Base-by-base conservation (phyloP, 2,888 invertebrate species). In the Stenichneumon culpator region DNA sequence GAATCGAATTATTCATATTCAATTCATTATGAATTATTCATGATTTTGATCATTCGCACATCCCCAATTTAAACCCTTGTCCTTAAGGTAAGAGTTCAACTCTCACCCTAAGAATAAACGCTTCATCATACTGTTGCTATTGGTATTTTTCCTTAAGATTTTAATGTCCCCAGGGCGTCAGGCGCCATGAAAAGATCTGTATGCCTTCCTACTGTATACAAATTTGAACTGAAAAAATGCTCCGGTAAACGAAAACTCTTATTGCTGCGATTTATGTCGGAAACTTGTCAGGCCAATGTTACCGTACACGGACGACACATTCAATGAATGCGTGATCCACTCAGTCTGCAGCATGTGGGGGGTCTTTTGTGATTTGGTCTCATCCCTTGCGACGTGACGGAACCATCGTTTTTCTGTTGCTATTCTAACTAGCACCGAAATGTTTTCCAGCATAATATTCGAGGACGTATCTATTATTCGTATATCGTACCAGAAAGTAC, bases 381-480 rank as follows among this genome's bases (percentile, higher is more conserved):
- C 22, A 57, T 57, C 57, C 57, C 57, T 57, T 3, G 57, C 57
- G 57, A 11, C 57, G 25, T 25, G 22, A 11, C 57, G 57, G 11
- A 57, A 25, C 57, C 11, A 19, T 25, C n/a, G 19, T 19, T 52
- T 52, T 52, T 19, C 32, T 32, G 60, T 25, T 14, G 6, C 16
- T 16, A 16, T 60, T 60, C 32, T 32, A 60, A 60, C 60, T 60
- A n/a, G 28, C 32, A 60, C 28, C 32, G 60, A 57, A 73, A 57
- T 57, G 52, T 57, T 57, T 57, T 44, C 19, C 57, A 52, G 44
- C 60, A 73, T 47, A 44, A 73, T 60, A 73, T 72, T 54, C 36
- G 57, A 36, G 54, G 36, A 32, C 72, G 39, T 72, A 72, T 57
- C 72, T 72, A 72, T 73, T 73, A 57, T 73, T 60, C 73, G 60